Conservation (phyloP, 2,888 invertebrate genomes). For the Cenopis cana region DNA sequence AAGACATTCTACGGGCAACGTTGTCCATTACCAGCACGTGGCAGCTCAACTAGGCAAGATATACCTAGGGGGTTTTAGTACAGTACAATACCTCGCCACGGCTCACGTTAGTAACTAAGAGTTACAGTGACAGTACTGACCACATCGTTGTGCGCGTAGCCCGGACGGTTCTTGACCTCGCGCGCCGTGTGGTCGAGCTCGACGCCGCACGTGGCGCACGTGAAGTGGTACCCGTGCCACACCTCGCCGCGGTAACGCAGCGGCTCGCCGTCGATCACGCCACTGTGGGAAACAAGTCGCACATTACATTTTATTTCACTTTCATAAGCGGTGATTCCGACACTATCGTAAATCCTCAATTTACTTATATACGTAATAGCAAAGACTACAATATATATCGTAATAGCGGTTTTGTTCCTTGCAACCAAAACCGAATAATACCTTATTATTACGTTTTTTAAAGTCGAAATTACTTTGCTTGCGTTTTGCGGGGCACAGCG, state of each 20-base stretch:
- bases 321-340: background rate
- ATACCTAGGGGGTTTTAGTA: too few relatives aligned
- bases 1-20: too few relatives aligned
- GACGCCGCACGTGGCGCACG: conserved; percentile 95
- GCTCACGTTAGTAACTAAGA: too few relatives aligned
- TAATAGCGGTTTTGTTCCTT: too few relatives aligned
- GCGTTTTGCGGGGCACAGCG: conserved; percentile 92
- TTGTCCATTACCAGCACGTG: too few relatives aligned
- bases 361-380: too few relatives aligned
- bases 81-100: too few relatives aligned
- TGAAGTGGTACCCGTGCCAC: conserved; percentile 99
- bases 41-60: too few relatives aligned
- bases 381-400: too few relatives aligned
- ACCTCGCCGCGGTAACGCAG: conserved; percentile 97
- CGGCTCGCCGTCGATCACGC: conserved; percentile 96
- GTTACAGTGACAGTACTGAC: conserved; percentile 66
- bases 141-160: conserved; percentile 95
- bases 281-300: conserved; percentile 81
- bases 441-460: too few relatives aligned
- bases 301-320: background rate
- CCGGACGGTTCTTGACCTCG: conserved; percentile 96
- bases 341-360: background rate
- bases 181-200: conserved; percentile 98
- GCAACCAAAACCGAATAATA: too few relatives aligned
- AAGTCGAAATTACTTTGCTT: too few relatives aligned